phyloP scores from a whole-genome alignment of 2,888 invertebrate species.

The Temnothorax rugatulus region DNA sequence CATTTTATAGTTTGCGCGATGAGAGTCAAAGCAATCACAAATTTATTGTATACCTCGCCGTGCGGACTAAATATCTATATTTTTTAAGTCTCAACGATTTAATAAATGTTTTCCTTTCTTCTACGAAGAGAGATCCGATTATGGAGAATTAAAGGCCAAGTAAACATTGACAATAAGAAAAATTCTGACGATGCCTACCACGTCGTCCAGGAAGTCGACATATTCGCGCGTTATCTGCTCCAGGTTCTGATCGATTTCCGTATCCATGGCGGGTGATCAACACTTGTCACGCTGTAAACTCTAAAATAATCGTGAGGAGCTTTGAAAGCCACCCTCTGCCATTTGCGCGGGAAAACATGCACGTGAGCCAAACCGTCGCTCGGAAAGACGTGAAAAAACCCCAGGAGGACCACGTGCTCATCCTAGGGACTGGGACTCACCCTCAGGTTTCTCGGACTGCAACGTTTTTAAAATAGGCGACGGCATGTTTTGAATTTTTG shows the following conservation, averaged over 20 bases:
- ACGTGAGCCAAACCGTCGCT: too few relatives aligned
- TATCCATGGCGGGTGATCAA: conserved; percentile 57
- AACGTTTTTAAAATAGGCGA: too few relatives aligned
- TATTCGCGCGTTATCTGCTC: conserved; percentile 96
- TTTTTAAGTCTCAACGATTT: neutral
- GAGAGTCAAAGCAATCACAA: too few relatives aligned
- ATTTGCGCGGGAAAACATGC: too few relatives aligned
- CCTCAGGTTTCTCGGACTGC: too few relatives aligned
- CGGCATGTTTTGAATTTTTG: too few relatives aligned
- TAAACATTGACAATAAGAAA: neutral
- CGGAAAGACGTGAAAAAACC: too few relatives aligned
- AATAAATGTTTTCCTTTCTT: neutral
- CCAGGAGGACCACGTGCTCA: too few relatives aligned
- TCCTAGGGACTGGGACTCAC: too few relatives aligned
- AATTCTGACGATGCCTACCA: conserved; percentile 88
- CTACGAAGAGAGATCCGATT: neutral
- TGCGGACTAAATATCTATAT: conserved; percentile 87
- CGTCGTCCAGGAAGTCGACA: conserved; percentile 98
- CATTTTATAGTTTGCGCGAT: too few relatives aligned
- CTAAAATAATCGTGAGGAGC: too few relatives aligned
- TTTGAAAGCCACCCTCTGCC: too few relatives aligned
- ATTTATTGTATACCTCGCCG: conserved; percentile 86
- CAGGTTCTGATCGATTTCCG: conserved; percentile 90
- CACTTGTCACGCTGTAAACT: neutral
- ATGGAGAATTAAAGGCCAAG: neutral